Evolutionary conservation across 2,797 vertebrate species (phyloP), one percentile per base, ranked within the genome.

Genomic region (Catharus ustulatus): DNA sequence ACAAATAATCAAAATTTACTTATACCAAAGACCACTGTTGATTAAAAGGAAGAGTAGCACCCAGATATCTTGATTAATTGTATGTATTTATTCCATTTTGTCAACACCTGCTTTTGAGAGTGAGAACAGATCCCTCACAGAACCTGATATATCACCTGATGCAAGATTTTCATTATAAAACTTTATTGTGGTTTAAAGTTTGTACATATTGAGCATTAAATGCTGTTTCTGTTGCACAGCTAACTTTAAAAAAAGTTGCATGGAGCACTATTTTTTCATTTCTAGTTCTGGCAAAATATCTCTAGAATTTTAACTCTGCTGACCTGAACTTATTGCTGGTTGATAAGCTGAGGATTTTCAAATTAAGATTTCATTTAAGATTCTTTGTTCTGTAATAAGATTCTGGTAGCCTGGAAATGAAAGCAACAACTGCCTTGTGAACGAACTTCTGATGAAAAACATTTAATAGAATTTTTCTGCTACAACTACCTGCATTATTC

Each of bases 351-450:
- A 57, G 26, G 19, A 23, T 66, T 92, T 95, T 90, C 46, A 87
- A 80, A 93, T 92, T 88, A 92, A 95, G 84, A 94, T 93, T 92
- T 87, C 62, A 80, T 87, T 94, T 87, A 69, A 86, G 69, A 92
- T 94, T 87, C 71, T 79, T 74, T 89, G 51, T 51, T 89, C 89
- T 84, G n/a, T 73, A 93, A 76, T 73, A 90, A 81, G 48, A 82
- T 76, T 84, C 55, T 7, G 8, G 48, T n/a, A 79, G 34, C n/a
- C 43, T 91, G 54, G 55, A 75, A 95, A 92, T 36, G 38, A 95
- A 91, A 85, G 34, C 59, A 86, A 72, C 59, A 48, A 58, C 58
- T n/a, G 49, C 54, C 54, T 10, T 49, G 43, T 42, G 54, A 89
- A 86, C 27, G 78, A 88, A 69, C 32, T 59, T 66, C 36, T n/a